Evolutionary conservation across 2,888 invertebrate species (phyloP).

Genomic region (Lepidocyrtoides sp.): DNA sequence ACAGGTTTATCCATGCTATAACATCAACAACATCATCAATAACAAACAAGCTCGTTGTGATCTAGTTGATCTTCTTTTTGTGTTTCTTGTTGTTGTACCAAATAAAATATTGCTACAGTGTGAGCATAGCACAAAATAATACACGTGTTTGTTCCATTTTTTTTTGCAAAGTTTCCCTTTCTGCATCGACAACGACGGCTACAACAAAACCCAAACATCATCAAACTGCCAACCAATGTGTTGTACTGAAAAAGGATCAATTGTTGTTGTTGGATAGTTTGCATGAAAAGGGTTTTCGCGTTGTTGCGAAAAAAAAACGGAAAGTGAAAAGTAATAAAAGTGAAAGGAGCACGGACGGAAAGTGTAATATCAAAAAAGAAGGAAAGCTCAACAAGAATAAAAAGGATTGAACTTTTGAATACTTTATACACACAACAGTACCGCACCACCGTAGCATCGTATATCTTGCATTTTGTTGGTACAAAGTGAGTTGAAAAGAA

Average conservation of each 20-base stretch:
- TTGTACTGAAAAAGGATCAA: neutral
- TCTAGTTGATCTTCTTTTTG: conserved; percentile 4
- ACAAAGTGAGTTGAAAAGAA: neutral
- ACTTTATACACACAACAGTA: no score
- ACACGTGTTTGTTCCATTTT: conserved; percentile 54
- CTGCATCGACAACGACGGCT: neutral
- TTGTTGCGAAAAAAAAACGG: conserved; percentile 60
- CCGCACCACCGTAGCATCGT: neutral
- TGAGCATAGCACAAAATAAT: conserved; percentile 25
- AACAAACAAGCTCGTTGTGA: conserved; percentile 33
- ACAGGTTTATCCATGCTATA: neutral
- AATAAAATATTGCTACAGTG: neutral
- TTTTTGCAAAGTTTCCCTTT: neutral
- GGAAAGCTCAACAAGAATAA: neutral
- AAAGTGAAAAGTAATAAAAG: conserved; percentile 28
- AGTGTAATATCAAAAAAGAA: conserved; percentile 5
- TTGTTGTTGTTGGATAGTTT: conserved; percentile 1
- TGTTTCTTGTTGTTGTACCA: neutral
- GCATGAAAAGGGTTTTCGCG: conserved; percentile 27
- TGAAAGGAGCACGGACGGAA: conserved; percentile 31
- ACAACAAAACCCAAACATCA: neutral
- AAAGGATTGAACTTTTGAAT: neutral
- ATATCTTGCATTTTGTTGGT: neutral
- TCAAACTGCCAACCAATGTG: neutral
- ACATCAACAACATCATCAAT: neutral